These are phyloP conservation scores for Malacoraja senta DNA, from an alignment of 2,797 vertebrate species.

Conservation along the genomic window DNA sequence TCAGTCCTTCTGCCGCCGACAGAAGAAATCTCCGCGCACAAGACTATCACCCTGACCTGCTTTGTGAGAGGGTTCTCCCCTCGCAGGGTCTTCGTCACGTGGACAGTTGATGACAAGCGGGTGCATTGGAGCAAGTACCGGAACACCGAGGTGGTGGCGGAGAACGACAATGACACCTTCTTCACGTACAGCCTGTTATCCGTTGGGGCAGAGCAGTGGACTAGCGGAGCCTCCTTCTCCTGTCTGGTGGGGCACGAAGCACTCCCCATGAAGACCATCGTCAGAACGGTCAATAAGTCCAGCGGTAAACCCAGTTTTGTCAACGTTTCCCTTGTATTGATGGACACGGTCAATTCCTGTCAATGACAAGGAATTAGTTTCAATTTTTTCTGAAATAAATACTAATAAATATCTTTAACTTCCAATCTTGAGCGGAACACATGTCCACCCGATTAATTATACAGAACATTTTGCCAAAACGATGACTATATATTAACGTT, in stretches of 20 bases:
- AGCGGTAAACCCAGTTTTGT: neutral
- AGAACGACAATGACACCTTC: neutral
- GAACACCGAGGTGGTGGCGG: neutral
- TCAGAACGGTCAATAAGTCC: neutral
- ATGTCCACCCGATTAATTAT: neutral
- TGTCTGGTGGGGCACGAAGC: neutral
- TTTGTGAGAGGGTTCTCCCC: neutral
- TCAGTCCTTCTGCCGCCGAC: neutral
- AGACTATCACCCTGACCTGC: neutral
- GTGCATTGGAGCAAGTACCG: neutral
- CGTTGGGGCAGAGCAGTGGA: neutral
- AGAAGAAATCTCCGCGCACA: neutral
- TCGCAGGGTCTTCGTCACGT: neutral
- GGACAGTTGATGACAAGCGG: neutral
- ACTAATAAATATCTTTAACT: neutral
- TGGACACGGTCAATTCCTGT: neutral
- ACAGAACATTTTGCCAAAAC: too few species aligned
- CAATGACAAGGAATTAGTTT: neutral
- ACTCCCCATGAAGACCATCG: neutral
- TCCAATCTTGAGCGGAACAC: neutral
- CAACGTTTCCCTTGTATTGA: neutral
- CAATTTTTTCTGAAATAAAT: neutral
- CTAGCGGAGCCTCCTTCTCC: neutral
- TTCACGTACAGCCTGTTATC: neutral
- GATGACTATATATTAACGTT: too few species aligned